A percentile compares a stretch with the other conserved stretches of the same genome.
Evolutionary conservation across 2,797 vertebrate genomes (phyloP).

Genomic region (Scyliorhinus canicula): DNA sequence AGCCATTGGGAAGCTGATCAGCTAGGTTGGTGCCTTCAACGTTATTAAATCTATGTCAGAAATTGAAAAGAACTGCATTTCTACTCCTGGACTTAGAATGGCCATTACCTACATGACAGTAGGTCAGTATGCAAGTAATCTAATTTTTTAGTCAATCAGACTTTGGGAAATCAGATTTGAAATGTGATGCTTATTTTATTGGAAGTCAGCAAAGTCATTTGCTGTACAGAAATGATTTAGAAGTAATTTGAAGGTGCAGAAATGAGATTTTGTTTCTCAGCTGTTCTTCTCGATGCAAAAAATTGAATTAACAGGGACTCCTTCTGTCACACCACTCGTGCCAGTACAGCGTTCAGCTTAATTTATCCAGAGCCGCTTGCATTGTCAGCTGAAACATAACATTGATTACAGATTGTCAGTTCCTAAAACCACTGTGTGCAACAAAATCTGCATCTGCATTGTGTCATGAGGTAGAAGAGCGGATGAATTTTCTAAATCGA

Average conservation of each 20-base stretch:
- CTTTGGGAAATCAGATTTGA: constrained; percentile 4
- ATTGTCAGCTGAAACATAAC: neutral
- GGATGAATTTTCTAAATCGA: neutral
- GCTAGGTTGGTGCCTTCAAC: neutral
- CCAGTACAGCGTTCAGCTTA: neutral
- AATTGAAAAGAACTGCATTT: neutral
- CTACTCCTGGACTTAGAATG: neutral
- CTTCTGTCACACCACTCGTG: neutral
- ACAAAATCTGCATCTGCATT: neutral
- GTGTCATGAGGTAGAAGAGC: neutral
- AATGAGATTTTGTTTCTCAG: neutral
- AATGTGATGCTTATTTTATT: neutral
- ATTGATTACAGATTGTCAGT: neutral
- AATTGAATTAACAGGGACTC: neutral
- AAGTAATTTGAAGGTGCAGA: neutral
- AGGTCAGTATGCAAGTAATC: neutral
- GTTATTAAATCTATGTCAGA: neutral
- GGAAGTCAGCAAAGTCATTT: neutral
- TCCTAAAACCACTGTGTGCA: neutral
- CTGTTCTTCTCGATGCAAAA: neutral
- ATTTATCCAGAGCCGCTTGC: neutral
- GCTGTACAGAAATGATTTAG: neutral
- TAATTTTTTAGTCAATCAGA: neutral
- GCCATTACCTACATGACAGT: neutral
- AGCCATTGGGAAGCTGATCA: neutral